Evolutionary conservation across 2,113 vertebrate genomes (phyloP), one percentile per base, ranked within the genome.

Genomic region (Lampris megalopsis): DNA sequence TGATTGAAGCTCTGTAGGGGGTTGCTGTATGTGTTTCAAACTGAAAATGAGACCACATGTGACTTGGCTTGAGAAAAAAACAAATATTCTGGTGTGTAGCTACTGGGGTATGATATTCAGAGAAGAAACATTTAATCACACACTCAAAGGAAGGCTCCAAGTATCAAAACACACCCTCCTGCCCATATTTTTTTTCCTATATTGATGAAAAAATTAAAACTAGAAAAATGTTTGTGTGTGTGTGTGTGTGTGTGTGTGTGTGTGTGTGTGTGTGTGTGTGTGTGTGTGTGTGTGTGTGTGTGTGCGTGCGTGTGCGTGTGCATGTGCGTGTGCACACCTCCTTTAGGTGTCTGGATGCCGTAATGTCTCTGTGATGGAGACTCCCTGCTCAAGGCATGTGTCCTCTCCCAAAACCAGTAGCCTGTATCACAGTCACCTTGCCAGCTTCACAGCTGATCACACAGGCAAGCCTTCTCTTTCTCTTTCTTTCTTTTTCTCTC

Each of bases 301-400:
- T 24, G 24, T 24, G 24, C 0, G 24, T 24, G 24, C 24, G 24
- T 0, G 24, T 24, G 24, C 24, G 24, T 24, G 24, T 24, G 24
- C 24, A 0, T 24, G 24, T 24, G 24, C 24, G 24, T 24, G 24
- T 24, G 24, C 24, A 24, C 24, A 24, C 24, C 24, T 2, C 2
- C 71, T 3, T 0, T 86, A 94, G 94, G 92, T 94, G 40, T 64
- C 92, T 67, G 13, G 3, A 41, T 65, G 80, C 77, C 82, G 70
- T 45, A 66, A 65, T 36, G 11, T 66, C 35, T 92, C 91, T 1
- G 11, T 62, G 49, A 63, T 82, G 53, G 88, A 78, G 75, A 81
- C 79, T 8, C 63, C 81, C 9, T 83, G 71, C 3, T 80, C 68
- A 49, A 49, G 71, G 42, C 47, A 36, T 11, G 42, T 41, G 11